Conservation (phyloP, 2,113 vertebrate species). For the Cyrtonyx montezumae region DNA sequence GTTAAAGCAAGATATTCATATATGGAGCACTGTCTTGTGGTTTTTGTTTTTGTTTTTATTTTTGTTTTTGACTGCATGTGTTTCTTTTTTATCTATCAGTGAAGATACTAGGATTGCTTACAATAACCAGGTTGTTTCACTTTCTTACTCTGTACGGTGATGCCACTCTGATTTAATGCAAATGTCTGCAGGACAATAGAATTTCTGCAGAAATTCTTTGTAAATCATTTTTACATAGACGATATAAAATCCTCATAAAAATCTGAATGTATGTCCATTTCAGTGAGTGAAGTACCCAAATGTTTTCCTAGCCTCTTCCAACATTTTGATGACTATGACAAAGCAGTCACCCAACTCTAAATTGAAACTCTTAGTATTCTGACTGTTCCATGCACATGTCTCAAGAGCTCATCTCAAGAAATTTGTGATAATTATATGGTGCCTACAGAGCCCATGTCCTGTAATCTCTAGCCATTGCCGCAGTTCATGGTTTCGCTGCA, state of each 20-base stretch:
- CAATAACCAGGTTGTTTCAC: neutral
- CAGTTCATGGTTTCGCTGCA: conserved; percentile 26
- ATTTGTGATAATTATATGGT: neutral
- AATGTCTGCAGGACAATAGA: neutral
- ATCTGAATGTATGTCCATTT: neutral
- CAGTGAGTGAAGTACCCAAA: neutral
- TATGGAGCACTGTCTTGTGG: neutral
- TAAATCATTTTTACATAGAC: neutral
- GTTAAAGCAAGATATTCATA: neutral
- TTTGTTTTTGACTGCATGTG: neutral
- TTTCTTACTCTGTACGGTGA: neutral
- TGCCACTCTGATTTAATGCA: neutral
- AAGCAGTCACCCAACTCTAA: neutral
- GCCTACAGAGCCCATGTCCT: conserved; percentile 2
- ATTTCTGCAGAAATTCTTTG: neutral
- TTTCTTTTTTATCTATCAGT: neutral
- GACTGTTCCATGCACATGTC: neutral
- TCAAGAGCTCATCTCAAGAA: neutral
- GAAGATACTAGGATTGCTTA: neutral
- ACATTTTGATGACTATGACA: neutral
- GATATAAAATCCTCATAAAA: neutral
- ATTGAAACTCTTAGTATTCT: neutral
- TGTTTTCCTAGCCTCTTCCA: neutral
- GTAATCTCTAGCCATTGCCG: neutral
- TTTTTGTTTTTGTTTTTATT: neutral